Percentiles rank a stretch among this genome's conserved stretches.
These are phyloP conservation scores for Plodia interpunctella DNA, from an alignment of 1,140 invertebrate species.

Conservation along the genomic window DNA sequence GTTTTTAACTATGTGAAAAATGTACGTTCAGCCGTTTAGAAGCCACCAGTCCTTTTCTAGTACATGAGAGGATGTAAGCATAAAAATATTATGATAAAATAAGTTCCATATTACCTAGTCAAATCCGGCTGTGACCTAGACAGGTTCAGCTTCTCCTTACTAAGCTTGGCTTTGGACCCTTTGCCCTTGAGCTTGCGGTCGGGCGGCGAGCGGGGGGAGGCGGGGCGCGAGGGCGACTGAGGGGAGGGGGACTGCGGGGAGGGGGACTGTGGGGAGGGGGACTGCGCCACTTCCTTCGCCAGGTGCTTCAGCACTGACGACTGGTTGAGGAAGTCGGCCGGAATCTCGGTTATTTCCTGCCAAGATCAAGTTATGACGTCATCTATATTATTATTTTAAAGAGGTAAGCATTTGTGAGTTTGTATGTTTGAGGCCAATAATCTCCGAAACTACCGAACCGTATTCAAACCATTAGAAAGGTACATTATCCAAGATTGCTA, in stretches of 20 bases:
- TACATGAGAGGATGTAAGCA: too few species aligned
- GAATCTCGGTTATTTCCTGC: conserved; percentile 90
- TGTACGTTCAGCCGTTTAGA: too few species aligned
- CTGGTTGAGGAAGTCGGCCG: conserved; percentile 90
- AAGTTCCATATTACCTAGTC: conserved; percentile 63
- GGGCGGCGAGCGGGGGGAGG: conserved; percentile 45
- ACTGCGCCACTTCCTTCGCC: conserved; percentile 86
- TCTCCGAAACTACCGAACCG: too few species aligned
- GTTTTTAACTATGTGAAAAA: too few species aligned
- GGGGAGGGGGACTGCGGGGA: conserved; percentile 73
- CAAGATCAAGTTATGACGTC: too few species aligned
- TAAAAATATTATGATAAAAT: too few species aligned
- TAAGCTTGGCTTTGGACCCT: conserved; percentile 62
- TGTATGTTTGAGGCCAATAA: too few species aligned
- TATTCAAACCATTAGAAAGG: too few species aligned
- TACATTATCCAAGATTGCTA: too few species aligned
- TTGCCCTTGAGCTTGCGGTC: conserved; percentile 54
- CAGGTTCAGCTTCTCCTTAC: conserved; percentile 80
- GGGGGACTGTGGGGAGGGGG: conserved; percentile 72
- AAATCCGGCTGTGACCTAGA: conserved; percentile 83
- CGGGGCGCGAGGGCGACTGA: conserved; percentile 55
- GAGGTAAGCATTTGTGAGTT: too few species aligned
- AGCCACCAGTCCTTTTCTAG: too few species aligned
- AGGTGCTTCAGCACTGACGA: conserved; percentile 91
- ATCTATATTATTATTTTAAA: too few species aligned